Evolutionary conservation across 1,140 invertebrate species (phyloP), one percentile per base, ranked within the genome.

Genomic region (Drosophila lacertosa): DNA sequence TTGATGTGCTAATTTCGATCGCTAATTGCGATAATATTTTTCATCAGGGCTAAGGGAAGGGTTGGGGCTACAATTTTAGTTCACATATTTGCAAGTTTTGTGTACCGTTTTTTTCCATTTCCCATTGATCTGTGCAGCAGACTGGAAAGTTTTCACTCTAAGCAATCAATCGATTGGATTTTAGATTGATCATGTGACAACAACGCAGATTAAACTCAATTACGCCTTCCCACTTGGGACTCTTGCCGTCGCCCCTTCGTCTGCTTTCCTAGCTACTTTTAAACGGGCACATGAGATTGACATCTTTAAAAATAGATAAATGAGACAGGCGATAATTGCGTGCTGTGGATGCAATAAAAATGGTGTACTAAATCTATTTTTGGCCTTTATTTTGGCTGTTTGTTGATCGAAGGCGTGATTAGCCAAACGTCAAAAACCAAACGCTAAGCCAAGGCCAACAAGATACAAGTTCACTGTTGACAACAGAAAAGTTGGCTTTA

Each of bases 241-340:
- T 26, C 24, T 26, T 4, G 4, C 4, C 24, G n/a, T n/a, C n/a
- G n/a, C n/a, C n/a, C n/a, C n/a, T n/a, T 5, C 4, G 1, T 26
- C 2, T 26, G 1, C 2, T 5, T 26, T 5, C 4, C 4, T 54
- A 1, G 4, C 2, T 26, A 0, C 2, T 5, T 26, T 5, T 3
- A 1, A 44, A 1, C 1, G 4, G 33, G 11, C 1, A 22, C 44
- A 7, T 5, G 6, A 24, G 2, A 47, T 7, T 22, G 0, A 15
- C 77, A 76, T n/a, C 20, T 81, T 71, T 70, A 78, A 70, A 82
- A 83, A 82, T 82, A 82, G 79, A 57, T 82, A 83, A 70, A 53
- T 35, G 24, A 44, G 48, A 58, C 45, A 54, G 51, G 55, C 80
- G 78, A 58, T 81, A 83, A 83, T 78, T 78, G 48, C 29, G 4